phyloP scores from a whole-genome alignment of 2,113 vertebrate genomes.

The Heterotilapia buettikoferi region DNA sequence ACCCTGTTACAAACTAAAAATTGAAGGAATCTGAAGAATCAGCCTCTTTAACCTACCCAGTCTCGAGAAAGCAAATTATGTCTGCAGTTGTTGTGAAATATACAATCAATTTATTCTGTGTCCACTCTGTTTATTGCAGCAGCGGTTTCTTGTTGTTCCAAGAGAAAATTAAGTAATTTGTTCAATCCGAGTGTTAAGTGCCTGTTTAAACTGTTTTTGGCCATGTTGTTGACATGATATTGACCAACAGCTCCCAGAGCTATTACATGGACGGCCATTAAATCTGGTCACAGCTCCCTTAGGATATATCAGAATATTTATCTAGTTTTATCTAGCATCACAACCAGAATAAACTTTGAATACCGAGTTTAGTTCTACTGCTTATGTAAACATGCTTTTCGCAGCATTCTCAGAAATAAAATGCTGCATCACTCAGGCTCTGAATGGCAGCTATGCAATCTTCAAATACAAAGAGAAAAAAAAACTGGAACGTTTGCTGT shows the following conservation, averaged over 20 bases:
- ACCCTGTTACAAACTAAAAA: not conserved
- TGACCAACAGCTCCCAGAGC: not conserved
- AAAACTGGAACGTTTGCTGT: not conserved
- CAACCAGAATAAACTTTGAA: not conserved
- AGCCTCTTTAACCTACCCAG: not conserved
- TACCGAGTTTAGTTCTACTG: not conserved
- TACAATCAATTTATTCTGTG: not conserved
- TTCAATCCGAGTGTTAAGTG: not conserved
- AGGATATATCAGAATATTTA: not conserved
- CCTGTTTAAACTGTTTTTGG: not conserved
- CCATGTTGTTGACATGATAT: not conserved
- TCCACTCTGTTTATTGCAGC: not conserved
- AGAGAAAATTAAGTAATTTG: not conserved
- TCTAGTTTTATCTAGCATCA: not conserved
- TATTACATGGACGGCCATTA: not conserved
- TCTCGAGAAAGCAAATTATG: not conserved
- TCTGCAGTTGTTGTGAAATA: not conserved
- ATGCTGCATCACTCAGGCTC: not conserved
- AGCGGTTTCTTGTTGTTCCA: not conserved
- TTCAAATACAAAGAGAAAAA: not conserved
- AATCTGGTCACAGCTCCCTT: not conserved
- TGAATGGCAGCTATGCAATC: not conserved
- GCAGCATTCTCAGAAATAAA: not conserved
- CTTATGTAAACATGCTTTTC: not conserved
- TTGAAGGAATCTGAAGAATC: not conserved